Percentiles rank a stretch among this genome's conserved stretches.
Conservation (phyloP, 2,888 invertebrate genomes). For the Metallyticus violacea region DNA sequence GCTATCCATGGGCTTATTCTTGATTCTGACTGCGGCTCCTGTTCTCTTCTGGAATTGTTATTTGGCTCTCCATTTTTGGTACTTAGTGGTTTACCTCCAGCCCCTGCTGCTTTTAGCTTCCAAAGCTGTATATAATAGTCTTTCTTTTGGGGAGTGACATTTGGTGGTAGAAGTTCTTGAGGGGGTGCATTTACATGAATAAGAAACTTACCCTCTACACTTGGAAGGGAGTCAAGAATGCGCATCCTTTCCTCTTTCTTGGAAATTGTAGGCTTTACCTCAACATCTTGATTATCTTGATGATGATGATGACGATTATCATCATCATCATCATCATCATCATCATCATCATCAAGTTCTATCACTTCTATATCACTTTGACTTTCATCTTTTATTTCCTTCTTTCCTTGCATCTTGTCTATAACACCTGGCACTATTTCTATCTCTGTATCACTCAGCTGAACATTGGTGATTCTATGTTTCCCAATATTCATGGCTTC, state of each 20-base stretch:
- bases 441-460: not conserved
- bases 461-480: not conserved
- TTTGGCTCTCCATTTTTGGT: not conserved
- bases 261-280: not conserved
- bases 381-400: not conserved
- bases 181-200: slow-evolving; percentile 15
- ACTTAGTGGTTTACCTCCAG: not conserved
- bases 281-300: not conserved
- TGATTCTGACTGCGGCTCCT: not conserved
- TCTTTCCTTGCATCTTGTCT: not conserved
- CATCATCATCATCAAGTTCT: not conserved
- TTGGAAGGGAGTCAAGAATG: slow-evolving; percentile 15
- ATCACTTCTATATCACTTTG: not conserved
- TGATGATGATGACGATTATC: not conserved
- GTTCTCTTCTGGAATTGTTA: not conserved
- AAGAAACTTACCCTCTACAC: not conserved
- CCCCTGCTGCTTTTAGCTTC: slow-evolving; percentile 1
- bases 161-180: slow-evolving; percentile 5
- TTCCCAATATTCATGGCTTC: not conserved
- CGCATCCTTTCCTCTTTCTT: not conserved
- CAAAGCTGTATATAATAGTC: slow-evolving; percentile 17
- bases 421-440: not conserved
- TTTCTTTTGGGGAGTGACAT: slow-evolving; percentile 13
- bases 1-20: not conserved
- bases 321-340: not conserved